phyloP scores from a whole-genome alignment of 1,140 invertebrate species.

The Trigoniulus corallinus region DNA sequence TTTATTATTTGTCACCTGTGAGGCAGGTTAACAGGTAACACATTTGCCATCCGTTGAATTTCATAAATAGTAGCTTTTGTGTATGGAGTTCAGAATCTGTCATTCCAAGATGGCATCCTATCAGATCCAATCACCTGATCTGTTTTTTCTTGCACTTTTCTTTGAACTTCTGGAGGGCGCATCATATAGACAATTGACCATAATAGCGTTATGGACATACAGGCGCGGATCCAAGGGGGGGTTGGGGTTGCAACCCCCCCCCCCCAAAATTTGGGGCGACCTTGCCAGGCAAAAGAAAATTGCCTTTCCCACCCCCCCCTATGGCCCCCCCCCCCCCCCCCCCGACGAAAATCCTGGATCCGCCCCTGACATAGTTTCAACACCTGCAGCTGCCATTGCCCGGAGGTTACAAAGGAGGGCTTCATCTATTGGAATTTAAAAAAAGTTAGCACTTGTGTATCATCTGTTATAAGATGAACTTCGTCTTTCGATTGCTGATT shows the following conservation, averaged over 20 bases:
- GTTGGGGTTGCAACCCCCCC: too few species aligned
- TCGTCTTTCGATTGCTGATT: too few species aligned
- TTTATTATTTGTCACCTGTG: conserved; percentile 54
- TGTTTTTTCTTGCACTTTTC: conserved; percentile 33
- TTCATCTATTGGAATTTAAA: background rate
- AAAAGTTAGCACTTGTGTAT: too few species aligned
- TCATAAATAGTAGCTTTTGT: conserved; percentile 78
- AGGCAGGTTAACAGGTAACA: conserved; percentile 70
- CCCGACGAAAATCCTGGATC: too few species aligned
- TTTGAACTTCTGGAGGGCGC: conserved; percentile 20
- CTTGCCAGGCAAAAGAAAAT: too few species aligned
- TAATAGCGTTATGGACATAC: conserved; percentile 19
- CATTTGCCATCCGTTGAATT: conserved; percentile 58
- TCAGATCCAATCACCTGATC: conserved; percentile 22
- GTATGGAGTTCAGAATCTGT: conserved; percentile 41
- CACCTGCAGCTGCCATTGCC: conserved; percentile 13
- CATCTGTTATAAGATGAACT: too few species aligned
- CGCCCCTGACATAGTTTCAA: conserved; percentile 22
- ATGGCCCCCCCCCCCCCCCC: too few species aligned
- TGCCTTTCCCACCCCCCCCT: too few species aligned
- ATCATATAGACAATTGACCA: conserved; percentile 22
- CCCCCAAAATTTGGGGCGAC: too few species aligned
- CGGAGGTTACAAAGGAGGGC: background rate
- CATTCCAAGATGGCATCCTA: conserved; percentile 24
- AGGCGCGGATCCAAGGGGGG: too few species aligned